Conservation (phyloP, 2,888 invertebrate genomes). For the Stenolophus ochropezus region DNA sequence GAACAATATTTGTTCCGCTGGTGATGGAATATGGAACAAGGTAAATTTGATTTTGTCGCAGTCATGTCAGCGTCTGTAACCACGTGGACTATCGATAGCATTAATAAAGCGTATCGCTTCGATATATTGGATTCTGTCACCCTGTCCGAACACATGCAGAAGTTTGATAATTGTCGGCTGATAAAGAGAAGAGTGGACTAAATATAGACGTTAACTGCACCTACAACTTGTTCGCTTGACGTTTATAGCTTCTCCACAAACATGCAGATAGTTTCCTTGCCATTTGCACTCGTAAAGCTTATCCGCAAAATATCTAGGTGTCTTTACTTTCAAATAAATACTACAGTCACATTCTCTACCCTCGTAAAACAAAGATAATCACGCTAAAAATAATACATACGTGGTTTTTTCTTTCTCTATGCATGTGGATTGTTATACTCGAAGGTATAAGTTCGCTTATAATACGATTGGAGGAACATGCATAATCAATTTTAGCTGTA, state of each 20-base stretch:
- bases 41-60: slow-evolving; percentile 23
- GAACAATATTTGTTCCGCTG: neutral
- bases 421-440: too few relatives aligned
- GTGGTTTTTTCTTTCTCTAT: too few relatives aligned
- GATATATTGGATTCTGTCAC: slow-evolving; percentile 44
- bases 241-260: neutral
- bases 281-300: neutral
- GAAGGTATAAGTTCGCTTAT: too few relatives aligned
- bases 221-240: neutral
- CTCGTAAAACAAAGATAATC: too few relatives aligned
- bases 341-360: too few relatives aligned
- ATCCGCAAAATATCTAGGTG: neutral
- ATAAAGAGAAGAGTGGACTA: neutral
- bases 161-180: neutral
- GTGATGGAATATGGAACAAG: neutral
- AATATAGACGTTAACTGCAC: neutral
- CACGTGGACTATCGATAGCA: slow-evolving; percentile 35
- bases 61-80: slow-evolving; percentile 18
- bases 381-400: too few relatives aligned
- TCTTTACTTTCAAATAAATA: neutral
- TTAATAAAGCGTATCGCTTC: slow-evolving; percentile 37
- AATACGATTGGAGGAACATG: too few relatives aligned
- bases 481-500: too few relatives aligned
- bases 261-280: neutral
- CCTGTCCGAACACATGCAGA: slow-evolving; percentile 3